Evolutionary conservation across 2,797 vertebrate genomes (phyloP), one percentile per base, ranked within the genome.

Genomic region (Acridotheres tristis): DNA sequence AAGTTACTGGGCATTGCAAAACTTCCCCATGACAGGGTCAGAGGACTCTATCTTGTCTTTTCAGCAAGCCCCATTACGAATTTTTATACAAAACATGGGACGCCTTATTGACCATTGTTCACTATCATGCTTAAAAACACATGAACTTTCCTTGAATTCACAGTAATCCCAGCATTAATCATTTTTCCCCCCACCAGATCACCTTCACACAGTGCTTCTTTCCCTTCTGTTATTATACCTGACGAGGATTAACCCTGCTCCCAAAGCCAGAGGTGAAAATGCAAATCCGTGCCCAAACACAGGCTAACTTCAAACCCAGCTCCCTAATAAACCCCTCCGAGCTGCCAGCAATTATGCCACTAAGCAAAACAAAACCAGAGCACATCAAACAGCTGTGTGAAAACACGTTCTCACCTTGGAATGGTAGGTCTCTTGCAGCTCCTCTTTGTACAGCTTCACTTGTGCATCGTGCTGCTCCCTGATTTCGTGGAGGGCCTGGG

Each of bases 381-480:
- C 3, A 19, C 26, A 50, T 59, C 76, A 82, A 42, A 71, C 42
- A 94, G 53, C 55, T 40, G 16, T 18, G 81, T 22, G 43, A 81
- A 59, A 78, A 50, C 16, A 75, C 4, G 30, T 38, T 20, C 97
- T 97, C 83, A 99, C 99, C 93, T 99, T 99, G 92, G 98, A 81
- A 7, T 93, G 27, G 65, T 99, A 99, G 11, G 98, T 98, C 86
- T 98, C 97, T 83, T 99, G 98, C n/a, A 99, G 97, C 95, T 98
- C 98, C 1, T 98, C 97, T 95, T 98, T 99, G 97, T 99, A 99
- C 25, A 98, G 75, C 59, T 95, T 97, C 92, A 99, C 97, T 97
- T 99, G 98, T 27, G 97, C 98, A 13, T 99, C 98, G 1, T 99
- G 99, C 71, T 99, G 98, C 40, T 98, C 80, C 30, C 99, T 97